Conservation (phyloP, 1,140 invertebrate genomes). For the Anoplolepis gracilipes region DNA sequence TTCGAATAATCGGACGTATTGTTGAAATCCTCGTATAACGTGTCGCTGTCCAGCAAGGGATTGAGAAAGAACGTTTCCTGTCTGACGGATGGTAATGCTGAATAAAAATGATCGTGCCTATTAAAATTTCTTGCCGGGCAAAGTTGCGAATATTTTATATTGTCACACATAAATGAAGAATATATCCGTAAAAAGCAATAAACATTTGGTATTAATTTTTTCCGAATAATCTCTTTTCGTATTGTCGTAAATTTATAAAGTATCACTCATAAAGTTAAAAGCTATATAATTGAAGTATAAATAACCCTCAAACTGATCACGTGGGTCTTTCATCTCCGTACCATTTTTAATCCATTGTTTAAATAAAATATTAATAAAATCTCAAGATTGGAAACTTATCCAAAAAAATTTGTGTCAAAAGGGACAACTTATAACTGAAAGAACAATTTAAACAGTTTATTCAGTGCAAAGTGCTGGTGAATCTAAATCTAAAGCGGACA, state of each 20-base stretch:
- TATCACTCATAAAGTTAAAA: too few species aligned
- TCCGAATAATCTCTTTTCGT: background rate
- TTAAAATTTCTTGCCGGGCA: background rate
- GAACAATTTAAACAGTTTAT: too few species aligned
- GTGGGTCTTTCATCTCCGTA: too few species aligned
- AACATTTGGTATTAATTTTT: constrained; percentile 4
- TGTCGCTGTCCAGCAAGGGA: constrained; percentile 38
- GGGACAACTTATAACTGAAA: too few species aligned
- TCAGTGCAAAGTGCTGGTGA: too few species aligned
- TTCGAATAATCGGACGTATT: constrained; percentile 57
- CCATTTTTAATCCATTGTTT: too few species aligned
- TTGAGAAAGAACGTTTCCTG: constrained; percentile 17
- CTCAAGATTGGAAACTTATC: too few species aligned
- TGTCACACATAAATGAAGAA: background rate
- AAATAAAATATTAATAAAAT: too few species aligned
- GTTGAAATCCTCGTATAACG: constrained; percentile 74
- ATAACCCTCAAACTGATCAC: too few species aligned
- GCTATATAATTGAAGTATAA: too few species aligned
- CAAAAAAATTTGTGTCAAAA: too few species aligned
- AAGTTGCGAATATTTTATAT: background rate
- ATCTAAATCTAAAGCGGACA: too few species aligned
- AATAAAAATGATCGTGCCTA: background rate
- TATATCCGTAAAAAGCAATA: background rate
- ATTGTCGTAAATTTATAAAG: background rate
- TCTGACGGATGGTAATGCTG: constrained; percentile 3